Percentiles rank a stretch among this genome's conserved stretches.
Conservation (phyloP, 2,113 vertebrate genomes). For the Eolophus roseicapilla region DNA sequence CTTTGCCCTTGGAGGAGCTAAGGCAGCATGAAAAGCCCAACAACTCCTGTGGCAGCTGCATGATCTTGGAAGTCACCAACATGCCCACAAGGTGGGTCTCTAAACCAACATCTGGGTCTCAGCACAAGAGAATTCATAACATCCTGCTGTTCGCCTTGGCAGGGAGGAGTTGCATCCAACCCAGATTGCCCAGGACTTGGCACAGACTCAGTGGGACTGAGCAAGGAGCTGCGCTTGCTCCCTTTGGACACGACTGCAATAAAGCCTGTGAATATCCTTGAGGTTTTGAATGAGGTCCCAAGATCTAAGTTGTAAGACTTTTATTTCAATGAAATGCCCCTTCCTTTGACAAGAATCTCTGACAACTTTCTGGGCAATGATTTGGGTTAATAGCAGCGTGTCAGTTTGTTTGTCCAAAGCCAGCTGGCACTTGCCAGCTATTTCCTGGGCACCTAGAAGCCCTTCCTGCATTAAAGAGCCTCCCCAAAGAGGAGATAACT, state of each 20-base stretch:
- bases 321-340: not conserved
- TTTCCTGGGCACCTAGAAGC: not conserved
- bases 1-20: not conserved
- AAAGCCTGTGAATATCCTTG: not conserved
- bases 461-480: not conserved
- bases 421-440: not conserved
- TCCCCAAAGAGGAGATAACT: not conserved
- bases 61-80: not conserved
- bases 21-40: not conserved
- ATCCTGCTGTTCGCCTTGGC: not conserved
- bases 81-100: not conserved
- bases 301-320: not conserved
- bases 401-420: not conserved
- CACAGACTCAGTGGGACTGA: not conserved
- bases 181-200: not conserved
- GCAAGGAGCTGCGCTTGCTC: not conserved
- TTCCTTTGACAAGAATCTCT: not conserved
- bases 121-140: not conserved
- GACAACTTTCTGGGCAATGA: not conserved
- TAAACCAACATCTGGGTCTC: not conserved
- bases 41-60: not conserved
- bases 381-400: not conserved
- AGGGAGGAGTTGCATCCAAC: not conserved
- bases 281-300: not conserved
- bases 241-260: not conserved